Base-by-base conservation (phyloP, 2,797 vertebrate species). In the Amblyraja radiata region DNA sequence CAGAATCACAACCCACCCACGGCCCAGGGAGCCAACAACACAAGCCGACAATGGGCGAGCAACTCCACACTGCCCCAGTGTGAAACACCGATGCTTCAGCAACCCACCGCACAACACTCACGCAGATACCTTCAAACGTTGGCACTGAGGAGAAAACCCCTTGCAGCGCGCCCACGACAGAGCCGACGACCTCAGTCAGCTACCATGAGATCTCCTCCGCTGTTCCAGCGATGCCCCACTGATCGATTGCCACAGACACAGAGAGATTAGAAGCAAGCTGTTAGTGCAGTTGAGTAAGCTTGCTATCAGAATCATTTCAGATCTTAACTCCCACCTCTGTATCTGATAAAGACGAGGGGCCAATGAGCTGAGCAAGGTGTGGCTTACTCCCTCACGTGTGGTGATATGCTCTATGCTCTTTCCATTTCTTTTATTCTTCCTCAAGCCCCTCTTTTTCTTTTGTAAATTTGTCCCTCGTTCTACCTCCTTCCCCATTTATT, bases 321-420 rank as follows among this genome's bases (percentile, higher is more conserved):
- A 88, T 68, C 63, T 88, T 16, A 68, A 68, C 84, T 68, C 63
- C 84, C 63, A 88, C 84, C 0, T 28, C 25, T 61, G 8, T 84
- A 88, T 88, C 84, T 68, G 84, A 88, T 88, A 88, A 88, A 21
- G 16, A 9, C 23, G 84, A 88, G 61, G 36, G 2, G 68, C 84
- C 84, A 88, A 88, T 88, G n/a, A 88, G 63, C 61, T 1, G 0
- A 2, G 16, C n/a, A 68, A 86, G 84, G 84, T 36, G 84, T 88
- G 84, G 16, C 84, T 84, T 65, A 6, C 14, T 88, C 13, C 61
- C 32, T 16, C 28, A 68, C 25, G 16, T 68, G 63, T 36, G 61
- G 21, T 14, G 28, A 18, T 3, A 7, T 1, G 0, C 84, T 9
- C 11, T 68, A 0, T 18, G 16, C n/a, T 36, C 58, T 65, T n/a